phyloP scores from a whole-genome alignment of 2,888 invertebrate genomes.

The Aethes cnicana region DNA sequence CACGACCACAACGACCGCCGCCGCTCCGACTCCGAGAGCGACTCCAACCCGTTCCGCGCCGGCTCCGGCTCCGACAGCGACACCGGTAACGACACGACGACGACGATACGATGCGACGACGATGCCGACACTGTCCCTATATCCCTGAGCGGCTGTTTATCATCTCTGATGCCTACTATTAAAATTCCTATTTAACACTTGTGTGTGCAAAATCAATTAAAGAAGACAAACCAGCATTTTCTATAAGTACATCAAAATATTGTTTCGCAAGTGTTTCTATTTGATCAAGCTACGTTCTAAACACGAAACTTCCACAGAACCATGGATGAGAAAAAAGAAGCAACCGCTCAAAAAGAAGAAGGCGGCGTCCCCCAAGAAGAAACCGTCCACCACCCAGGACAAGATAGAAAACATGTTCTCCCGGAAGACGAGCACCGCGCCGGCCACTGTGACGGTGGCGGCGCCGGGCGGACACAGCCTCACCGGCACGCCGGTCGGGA shows the following conservation, averaged over 20 bases:
- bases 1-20: constrained; percentile 46
- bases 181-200: too few relatives aligned
- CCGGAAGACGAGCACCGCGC: constrained; percentile 61
- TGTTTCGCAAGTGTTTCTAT: too few relatives aligned
- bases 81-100: constrained; percentile 67
- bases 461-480: constrained; percentile 57
- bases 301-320: constrained; percentile 85
- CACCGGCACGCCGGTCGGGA: constrained; percentile 73
- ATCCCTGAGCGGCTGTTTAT: too few relatives aligned
- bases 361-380: constrained; percentile 76
- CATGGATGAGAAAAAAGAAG: constrained; percentile 89
- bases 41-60: constrained; percentile 91
- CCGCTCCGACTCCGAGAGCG: constrained; percentile 70
- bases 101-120: not conserved
- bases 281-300: constrained; percentile 92
- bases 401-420: constrained; percentile 88
- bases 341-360: constrained; percentile 85
- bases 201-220: too few relatives aligned
- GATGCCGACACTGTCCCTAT: too few relatives aligned
- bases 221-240: too few relatives aligned
- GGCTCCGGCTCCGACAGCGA: constrained; percentile 87
- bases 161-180: too few relatives aligned
- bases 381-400: constrained; percentile 87
- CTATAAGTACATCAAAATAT: too few relatives aligned
- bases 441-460: constrained; percentile 50